phyloP scores from a whole-genome alignment of 64 coral and sea anemone species.

The Actinia tenebrosa region DNA sequence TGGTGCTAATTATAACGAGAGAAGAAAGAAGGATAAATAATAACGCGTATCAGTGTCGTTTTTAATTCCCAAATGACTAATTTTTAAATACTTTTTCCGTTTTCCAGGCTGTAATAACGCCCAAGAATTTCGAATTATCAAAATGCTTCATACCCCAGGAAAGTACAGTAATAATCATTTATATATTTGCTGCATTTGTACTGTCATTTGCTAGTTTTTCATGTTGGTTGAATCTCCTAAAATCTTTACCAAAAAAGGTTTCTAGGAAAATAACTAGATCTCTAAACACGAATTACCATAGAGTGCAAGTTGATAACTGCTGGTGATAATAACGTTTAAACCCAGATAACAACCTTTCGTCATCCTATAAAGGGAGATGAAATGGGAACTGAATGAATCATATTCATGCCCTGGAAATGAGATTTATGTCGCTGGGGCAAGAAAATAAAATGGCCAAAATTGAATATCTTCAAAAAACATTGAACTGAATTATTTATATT shows the following conservation, averaged over 20 bases:
- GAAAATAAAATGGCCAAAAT: too few species aligned
- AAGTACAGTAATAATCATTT: conserved; percentile 68
- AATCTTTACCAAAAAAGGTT: not conserved
- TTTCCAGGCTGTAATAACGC: conserved; percentile 65
- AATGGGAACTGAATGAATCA: too few species aligned
- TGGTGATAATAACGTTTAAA: not conserved
- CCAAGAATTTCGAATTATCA: conserved; percentile 50
- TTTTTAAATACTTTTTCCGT: not conserved
- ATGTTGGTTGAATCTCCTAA: not conserved
- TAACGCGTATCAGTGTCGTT: too few species aligned
- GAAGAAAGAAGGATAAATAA: too few species aligned
- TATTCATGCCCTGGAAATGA: too few species aligned
- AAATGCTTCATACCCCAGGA: conserved; percentile 95
- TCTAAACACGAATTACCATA: not conserved
- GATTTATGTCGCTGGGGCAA: too few species aligned
- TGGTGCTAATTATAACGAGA: too few species aligned
- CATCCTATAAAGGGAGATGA: too few species aligned
- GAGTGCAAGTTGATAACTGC: not conserved
- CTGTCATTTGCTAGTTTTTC: conserved; percentile 27
- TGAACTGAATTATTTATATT: too few species aligned
- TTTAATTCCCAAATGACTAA: too few species aligned
- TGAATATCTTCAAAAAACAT: too few species aligned
- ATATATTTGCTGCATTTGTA: conserved; percentile 45
- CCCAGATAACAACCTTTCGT: too few species aligned
- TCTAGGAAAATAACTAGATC: not conserved